Percentiles rank a stretch among this genome's conserved stretches.
Evolutionary conservation across 2,888 invertebrate genomes (phyloP).

Genomic region (Drosophila tripunctata): DNA sequence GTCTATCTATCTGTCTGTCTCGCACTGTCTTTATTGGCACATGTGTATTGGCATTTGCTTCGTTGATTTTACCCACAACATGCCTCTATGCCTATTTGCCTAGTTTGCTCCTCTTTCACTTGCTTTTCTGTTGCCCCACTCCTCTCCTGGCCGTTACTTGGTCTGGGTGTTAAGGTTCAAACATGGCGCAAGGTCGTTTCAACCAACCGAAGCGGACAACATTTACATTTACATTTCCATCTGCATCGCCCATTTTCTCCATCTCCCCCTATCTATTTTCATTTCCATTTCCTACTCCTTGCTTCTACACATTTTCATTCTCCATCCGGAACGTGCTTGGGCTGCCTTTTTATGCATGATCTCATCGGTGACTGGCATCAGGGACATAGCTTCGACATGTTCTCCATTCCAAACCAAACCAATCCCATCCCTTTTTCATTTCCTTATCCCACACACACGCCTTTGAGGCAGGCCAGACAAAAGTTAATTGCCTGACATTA

Average conservation of each 20-base stretch:
- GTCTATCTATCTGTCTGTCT: not conserved
- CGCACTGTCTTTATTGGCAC: slow-evolving; percentile 41
- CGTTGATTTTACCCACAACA: slow-evolving; percentile 74
- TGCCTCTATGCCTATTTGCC: slow-evolving; percentile 77
- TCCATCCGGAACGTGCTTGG: slow-evolving; percentile 47
- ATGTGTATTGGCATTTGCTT: slow-evolving; percentile 79
- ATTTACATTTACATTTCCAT: slow-evolving; percentile 77
- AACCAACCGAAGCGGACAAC: slow-evolving; percentile 60
- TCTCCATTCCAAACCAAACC: not conserved
- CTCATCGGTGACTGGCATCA: slow-evolving; percentile 75
- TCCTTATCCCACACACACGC: slow-evolving; percentile 5
- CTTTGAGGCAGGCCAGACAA: slow-evolving; percentile 60
- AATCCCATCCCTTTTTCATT: not conserved
- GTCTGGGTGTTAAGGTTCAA: slow-evolving; percentile 74
- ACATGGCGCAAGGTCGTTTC: slow-evolving; percentile 77
- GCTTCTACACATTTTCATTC: slow-evolving; percentile 5
- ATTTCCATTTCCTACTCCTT: not conserved
- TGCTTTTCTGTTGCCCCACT: too few species aligned
- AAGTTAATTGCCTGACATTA: slow-evolving; percentile 78
- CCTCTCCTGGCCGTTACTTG: slow-evolving; percentile 5
- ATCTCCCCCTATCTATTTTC: slow-evolving; percentile 22
- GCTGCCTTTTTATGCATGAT: slow-evolving; percentile 76
- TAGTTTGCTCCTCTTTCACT: slow-evolving; percentile 28
- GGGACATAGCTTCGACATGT: slow-evolving; percentile 33
- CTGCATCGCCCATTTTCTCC: slow-evolving; percentile 52